Evolutionary conservation across 2,113 vertebrate species (phyloP), one percentile per base, ranked within the genome.

Genomic region (Ciconia maguari): DNA sequence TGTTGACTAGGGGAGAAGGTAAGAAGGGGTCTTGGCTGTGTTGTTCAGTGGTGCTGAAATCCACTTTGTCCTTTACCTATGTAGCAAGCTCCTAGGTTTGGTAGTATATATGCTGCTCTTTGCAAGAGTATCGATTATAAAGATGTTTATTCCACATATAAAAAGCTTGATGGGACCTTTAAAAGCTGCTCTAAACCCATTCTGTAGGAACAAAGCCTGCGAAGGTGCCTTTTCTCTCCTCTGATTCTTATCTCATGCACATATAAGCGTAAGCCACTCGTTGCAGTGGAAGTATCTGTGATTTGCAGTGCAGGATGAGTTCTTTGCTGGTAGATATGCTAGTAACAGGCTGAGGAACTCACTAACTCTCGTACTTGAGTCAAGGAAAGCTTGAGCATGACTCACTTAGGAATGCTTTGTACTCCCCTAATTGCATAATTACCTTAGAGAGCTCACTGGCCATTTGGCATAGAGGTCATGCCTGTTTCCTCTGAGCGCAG

Each of bases 381-480:
- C 51, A 88, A 95, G 64, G 79, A 94, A 94, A 90, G 82, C 87
- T 90, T 57, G 21, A 79, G 89, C 29, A 42, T 96, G 95, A 97
- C 66, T 96, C 95, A 96, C 87, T 95, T 69, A 88, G 89, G 93
- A 97, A 95, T 97, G 96, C 96, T 97, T 96, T 97, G 91, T 97
- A 95, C 77, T 94, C 58, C 32, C 18, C 78, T 95, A 96, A 97
- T 94, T 95, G 91, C 96, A 68, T 93, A 95, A 97, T 96, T 93
- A 94, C 92, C 70, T 87, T 80, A 91, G 71, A 96, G 81, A 72
- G 38, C 91, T 96, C 71, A 55, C 54, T 96, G 94, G 75, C 93
- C 93, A 90, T 96, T 96, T 96, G 96, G 94, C 83, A 78, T 19
- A 83, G 87, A 87, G 91, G 91, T 95, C 94, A 95, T 58, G 88